Percentiles rank a stretch among this genome's conserved stretches.
Evolutionary conservation across 2,797 vertebrate genomes (phyloP).

Genomic region (Falco columbarius): DNA sequence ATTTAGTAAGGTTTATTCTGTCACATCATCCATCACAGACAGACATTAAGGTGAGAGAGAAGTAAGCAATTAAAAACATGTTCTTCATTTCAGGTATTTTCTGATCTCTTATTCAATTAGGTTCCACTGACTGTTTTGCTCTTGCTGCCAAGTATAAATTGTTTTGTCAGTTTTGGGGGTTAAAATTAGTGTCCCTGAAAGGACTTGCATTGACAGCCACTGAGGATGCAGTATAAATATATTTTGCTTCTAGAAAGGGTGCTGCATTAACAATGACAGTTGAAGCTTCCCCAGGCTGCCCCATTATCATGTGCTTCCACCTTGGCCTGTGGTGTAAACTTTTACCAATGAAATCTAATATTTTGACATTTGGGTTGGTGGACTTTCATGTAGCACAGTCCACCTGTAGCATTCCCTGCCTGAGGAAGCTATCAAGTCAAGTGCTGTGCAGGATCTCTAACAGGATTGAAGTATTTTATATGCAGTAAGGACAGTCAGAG

Average conservation of each 20-base stretch:
- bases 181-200: neutral
- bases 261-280: neutral
- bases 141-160: neutral
- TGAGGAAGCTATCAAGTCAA: neutral
- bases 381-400: neutral
- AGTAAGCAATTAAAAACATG: conserved; percentile 63
- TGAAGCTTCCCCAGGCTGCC: neutral
- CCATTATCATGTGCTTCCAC: neutral
- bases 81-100: conserved; percentile 55
- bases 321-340: neutral
- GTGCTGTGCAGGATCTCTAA: conserved; percentile 8
- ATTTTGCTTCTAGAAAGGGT: neutral
- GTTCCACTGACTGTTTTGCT: neutral
- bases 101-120: conserved; percentile 19
- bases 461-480: conserved; percentile 38
- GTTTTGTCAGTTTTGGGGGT: neutral
- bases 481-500: conserved; percentile 35
- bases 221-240: neutral
- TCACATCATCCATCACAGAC: conserved; percentile 59
- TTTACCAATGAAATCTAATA: neutral
- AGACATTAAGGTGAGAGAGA: neutral
- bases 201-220: neutral
- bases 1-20: conserved; percentile 59
- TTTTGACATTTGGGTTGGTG: neutral
- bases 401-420: neutral